These are phyloP conservation scores for Branchipolynoe longqiensis DNA, from an alignment of 2,888 invertebrate species.

Conservation along the genomic window DNA sequence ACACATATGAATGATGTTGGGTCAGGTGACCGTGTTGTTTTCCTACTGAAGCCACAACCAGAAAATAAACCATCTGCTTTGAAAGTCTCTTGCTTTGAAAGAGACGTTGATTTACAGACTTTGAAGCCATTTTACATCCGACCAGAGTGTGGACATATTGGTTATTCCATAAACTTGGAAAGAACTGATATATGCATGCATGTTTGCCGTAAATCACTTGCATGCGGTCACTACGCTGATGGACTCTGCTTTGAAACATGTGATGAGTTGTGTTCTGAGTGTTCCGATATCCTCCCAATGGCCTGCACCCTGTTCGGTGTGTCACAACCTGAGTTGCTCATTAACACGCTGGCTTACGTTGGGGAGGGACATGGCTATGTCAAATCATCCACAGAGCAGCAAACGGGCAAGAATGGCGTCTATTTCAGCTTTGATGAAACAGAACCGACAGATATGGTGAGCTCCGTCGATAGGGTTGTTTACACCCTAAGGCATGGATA, in stretches of 20 bases:
- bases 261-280: neutral
- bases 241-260: neutral
- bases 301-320: neutral
- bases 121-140: neutral
- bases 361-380: slow-evolving; percentile 12
- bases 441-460: neutral
- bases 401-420: neutral
- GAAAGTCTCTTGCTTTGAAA: neutral
- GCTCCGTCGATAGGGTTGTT: neutral
- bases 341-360: neutral
- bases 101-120: neutral
- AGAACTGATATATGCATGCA: neutral
- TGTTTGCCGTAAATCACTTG: neutral
- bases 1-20: neutral
- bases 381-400: neutral
- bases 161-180: neutral
- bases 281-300: neutral
- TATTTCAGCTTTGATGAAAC: slow-evolving; percentile 14
- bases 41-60: neutral
- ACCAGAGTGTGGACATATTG: slow-evolving; percentile 4
- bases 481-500: neutral
- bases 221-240: neutral
- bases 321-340: neutral
- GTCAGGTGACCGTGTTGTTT: neutral
- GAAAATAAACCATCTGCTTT: neutral